phyloP scores from a whole-genome alignment of 1,140 invertebrate species.

The Drosophila kikkawai region DNA sequence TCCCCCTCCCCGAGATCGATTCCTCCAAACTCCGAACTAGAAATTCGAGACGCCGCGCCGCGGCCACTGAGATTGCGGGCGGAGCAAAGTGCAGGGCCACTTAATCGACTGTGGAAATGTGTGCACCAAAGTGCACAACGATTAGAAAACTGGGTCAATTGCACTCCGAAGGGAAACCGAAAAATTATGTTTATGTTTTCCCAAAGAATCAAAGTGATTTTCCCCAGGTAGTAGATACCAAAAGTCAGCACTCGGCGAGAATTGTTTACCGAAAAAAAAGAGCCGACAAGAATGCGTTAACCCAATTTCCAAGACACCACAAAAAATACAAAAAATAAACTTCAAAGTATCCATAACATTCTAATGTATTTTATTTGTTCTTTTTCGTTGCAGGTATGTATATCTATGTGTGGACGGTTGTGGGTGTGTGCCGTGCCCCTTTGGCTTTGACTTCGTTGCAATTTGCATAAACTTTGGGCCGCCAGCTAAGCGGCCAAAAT shows the following conservation, averaged over 20 bases:
- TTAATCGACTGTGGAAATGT: constrained; percentile 72
- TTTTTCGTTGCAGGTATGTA: constrained; percentile 73
- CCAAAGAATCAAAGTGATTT: constrained; percentile 55
- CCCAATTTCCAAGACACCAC: constrained; percentile 51
- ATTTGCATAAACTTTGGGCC: constrained; percentile 73
- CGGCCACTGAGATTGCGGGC: constrained; percentile 15
- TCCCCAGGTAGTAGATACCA: constrained; percentile 56
- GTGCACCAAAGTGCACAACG: constrained; percentile 28
- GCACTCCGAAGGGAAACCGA: constrained; percentile 42
- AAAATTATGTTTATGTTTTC: constrained; percentile 69
- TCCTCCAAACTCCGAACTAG: constrained; percentile 7
- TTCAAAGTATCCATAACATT: constrained; percentile 46
- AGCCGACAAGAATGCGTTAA: constrained; percentile 57
- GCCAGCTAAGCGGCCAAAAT: constrained; percentile 60
- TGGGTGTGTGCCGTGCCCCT: constrained; percentile 42
- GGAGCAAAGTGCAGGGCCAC: constrained; percentile 57
- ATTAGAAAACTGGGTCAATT: constrained; percentile 68
- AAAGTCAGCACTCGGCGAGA: constrained; percentile 26
- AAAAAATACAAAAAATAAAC: constrained; percentile 6
- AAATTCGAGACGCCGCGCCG: constrained; percentile 8
- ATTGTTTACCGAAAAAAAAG: constrained; percentile 48
- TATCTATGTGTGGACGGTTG: constrained; percentile 7
- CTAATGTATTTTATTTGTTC: constrained; percentile 63
- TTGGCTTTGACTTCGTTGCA: constrained; percentile 41
- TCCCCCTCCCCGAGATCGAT: constrained; percentile 9